Base-by-base conservation (phyloP, 2,797 vertebrate genomes). In the Menidia menidia region DNA sequence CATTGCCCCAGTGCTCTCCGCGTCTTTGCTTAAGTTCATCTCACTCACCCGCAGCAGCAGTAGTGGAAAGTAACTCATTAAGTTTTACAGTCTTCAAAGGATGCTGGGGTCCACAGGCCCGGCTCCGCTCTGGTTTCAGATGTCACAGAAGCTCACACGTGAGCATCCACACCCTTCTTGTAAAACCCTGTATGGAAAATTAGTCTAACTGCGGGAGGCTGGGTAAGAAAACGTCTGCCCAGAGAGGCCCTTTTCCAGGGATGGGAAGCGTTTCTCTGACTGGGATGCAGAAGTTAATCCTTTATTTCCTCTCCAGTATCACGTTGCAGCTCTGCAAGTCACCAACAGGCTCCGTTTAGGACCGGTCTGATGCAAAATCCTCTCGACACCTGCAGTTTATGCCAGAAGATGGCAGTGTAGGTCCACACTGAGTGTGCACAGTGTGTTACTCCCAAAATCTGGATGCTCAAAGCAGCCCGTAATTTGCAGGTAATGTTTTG, bases 331-430 rank as follows among this genome's bases (percentile, higher is more conserved):
- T 64, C 14, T 71, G 6, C 6, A 66, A 53, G 1, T 39, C 58
- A 69, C 8, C 11, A 59, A 32, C 35, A 52, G 11, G 2, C 45
- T 39, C 4, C 48, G 4, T 57, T 2, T 64, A 42, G 50, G 33
- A 44, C 30, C 32, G 33, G 0, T 15, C n/a, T 68, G 41, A 57
- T 25, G 7, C 58, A 15, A 66, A 35, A 19, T 10, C 14, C 6
- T 25, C 32, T 61, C n/a, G 33, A n/a, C 25, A 19, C 0, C 6
- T 44, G 6, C 13, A 33, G 47, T 19, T 39, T 12, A 2, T 35
- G 13, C 80, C 92, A 89, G 82, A 71, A 89, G 90, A 65, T 85
- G 90, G 77, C 82, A 86, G 80, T 67, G 64, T 84, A 88, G 58
- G 47, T 74, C 71, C 44, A 62, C 6, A 53, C 13, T 32, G 15